These are phyloP conservation scores for Caiman crocodilus DNA, from an alignment of 2,797 vertebrate genomes.

Conservation along the genomic window DNA sequence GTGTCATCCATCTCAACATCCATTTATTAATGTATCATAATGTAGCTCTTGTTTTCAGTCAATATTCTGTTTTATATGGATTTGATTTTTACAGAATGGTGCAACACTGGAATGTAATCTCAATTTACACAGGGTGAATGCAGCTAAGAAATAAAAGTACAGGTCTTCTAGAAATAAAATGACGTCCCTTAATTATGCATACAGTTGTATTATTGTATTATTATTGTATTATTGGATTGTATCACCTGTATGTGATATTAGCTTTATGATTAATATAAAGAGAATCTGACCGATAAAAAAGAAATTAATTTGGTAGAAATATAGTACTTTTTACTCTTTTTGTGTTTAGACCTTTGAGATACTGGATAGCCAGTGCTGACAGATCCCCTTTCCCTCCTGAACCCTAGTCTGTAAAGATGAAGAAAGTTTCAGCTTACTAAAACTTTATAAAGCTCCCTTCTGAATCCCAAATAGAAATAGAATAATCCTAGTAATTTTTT, in stretches of 20 bases:
- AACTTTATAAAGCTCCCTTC: not conserved
- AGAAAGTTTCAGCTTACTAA: not conserved
- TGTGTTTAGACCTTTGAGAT: not conserved
- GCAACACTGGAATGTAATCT: too few species aligned
- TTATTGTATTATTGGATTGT: too few species aligned
- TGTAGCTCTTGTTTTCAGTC: not conserved
- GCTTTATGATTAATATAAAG: not conserved
- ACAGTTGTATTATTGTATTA: not conserved
- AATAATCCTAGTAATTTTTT: not conserved
- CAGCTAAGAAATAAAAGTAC: not conserved
- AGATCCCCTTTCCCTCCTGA: not conserved
- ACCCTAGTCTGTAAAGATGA: not conserved
- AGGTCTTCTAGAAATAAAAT: not conserved
- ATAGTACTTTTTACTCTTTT: not conserved
- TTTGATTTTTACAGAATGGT: not conserved
- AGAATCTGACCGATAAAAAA: not conserved
- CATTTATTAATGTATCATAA: accelerated
- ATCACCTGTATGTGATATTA: not conserved
- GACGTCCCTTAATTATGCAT: constrained; percentile 16
- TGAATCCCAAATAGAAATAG: not conserved
- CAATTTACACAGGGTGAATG: not conserved
- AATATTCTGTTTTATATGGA: not conserved
- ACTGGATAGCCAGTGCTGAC: not conserved
- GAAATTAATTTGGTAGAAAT: not conserved
- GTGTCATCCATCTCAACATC: accelerated